Conservation (phyloP, 2,888 invertebrate genomes). For the Scaptomyza tumidula region DNA sequence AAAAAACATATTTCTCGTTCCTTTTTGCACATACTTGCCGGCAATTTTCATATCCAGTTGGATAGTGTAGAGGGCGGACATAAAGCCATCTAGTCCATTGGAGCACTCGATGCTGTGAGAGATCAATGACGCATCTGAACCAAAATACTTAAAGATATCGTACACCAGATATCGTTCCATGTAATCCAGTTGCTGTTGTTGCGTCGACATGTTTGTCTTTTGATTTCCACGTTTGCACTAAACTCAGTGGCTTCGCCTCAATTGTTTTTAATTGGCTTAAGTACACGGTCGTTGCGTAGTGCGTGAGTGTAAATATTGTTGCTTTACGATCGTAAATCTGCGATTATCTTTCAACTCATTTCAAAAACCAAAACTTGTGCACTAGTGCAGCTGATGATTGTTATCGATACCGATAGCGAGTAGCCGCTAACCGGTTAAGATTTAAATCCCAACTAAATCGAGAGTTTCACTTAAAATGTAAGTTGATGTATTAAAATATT, state of each 20-base stretch:
- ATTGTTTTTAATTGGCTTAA: conserved; percentile 30
- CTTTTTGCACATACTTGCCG: conserved; percentile 40
- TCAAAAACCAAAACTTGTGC: conserved; percentile 3
- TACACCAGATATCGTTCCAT: conserved; percentile 74
- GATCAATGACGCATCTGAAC: conserved; percentile 56
- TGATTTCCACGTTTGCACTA: conserved; percentile 5
- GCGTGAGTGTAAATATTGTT: not conserved
- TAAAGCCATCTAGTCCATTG: conserved; percentile 82
- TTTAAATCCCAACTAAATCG: not conserved
- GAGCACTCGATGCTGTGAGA: conserved; percentile 64
- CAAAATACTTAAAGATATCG: conserved; percentile 72
- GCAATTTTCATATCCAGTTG: conserved; percentile 56
- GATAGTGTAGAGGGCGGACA: conserved; percentile 81
- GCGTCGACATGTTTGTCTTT: conserved; percentile 33
- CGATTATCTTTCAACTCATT: not conserved
- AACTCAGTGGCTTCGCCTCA: conserved; percentile 1
- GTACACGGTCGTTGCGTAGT: conserved; percentile 17
- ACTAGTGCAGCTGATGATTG: conserved; percentile 4
- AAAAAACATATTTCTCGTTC: not conserved
- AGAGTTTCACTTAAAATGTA: not conserved
- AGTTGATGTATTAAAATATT: too few relatives aligned
- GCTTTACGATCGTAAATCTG: conserved; percentile 4
- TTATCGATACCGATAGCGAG: conserved; percentile 8
- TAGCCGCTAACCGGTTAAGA: not conserved
- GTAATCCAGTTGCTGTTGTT: conserved; percentile 67